These are phyloP conservation scores for Aporophyla lueneburgensis DNA, from an alignment of 2,888 invertebrate genomes.

Conservation along the genomic window DNA sequence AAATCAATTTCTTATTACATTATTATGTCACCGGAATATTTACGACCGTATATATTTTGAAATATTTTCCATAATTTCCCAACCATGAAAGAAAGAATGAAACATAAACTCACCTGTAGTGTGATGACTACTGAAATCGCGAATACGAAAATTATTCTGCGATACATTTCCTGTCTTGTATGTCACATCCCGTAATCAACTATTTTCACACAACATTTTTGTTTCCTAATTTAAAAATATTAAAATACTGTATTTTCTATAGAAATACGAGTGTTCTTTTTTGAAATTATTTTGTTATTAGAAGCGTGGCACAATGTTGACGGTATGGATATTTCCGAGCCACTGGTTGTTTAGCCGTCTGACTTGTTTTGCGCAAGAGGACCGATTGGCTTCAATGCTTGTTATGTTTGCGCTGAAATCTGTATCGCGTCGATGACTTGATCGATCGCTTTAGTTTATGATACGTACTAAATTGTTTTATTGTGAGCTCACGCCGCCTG, in stretches of 20 bases:
- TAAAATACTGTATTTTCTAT: constrained; percentile 22
- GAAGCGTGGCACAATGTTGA: constrained; percentile 63
- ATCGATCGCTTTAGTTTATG: constrained; percentile 66
- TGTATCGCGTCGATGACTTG: constrained; percentile 71
- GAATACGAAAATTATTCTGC: constrained; percentile 77
- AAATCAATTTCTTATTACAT: background rate
- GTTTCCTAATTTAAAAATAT: constrained; percentile 36
- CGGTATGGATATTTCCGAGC: constrained; percentile 66
- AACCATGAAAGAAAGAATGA: background rate
- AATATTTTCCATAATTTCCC: background rate
- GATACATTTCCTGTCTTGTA: constrained; percentile 81
- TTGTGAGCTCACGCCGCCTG: constrained; percentile 61
- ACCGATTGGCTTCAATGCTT: constrained; percentile 68
- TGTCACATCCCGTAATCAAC: constrained; percentile 80
- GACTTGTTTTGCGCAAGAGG: constrained; percentile 78
- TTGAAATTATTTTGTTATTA: constrained; percentile 39
- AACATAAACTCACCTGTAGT: constrained; percentile 79
- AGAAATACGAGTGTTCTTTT: constrained; percentile 12
- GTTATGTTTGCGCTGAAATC: constrained; percentile 80
- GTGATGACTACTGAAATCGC: constrained; percentile 78
- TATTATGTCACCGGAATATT: constrained; percentile 4
- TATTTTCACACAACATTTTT: constrained; percentile 71
- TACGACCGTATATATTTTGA: background rate
- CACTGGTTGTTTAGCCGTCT: constrained; percentile 74
- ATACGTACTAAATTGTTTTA: constrained; percentile 71